These are phyloP conservation scores for Regulus satrapa DNA, from an alignment of 2,113 vertebrate genomes.

Conservation along the genomic window DNA sequence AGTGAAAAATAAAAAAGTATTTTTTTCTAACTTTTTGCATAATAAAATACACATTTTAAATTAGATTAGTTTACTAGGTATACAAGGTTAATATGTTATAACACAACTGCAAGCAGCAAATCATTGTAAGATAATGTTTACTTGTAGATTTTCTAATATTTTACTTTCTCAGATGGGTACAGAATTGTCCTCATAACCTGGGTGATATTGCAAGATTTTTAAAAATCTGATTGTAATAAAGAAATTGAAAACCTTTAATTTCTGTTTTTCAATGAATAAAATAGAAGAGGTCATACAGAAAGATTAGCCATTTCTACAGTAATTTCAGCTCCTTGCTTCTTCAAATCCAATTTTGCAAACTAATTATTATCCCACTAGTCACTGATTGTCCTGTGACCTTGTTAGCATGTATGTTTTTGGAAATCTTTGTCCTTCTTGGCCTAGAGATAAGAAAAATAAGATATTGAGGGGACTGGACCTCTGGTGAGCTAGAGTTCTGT, in stretches of 20 bases:
- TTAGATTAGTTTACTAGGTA: background rate
- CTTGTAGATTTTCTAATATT: background rate
- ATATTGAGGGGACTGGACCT: background rate
- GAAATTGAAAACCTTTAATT: background rate
- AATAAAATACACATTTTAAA: background rate
- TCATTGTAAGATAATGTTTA: background rate
- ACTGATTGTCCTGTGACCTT: slow-evolving; percentile 24
- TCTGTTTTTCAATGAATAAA: background rate
- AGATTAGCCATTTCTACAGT: background rate
- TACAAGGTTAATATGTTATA: background rate
- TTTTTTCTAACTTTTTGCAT: background rate
- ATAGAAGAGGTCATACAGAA: background rate
- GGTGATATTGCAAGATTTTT: slow-evolving; percentile 2
- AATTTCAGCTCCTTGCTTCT: background rate
- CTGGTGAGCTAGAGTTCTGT: background rate
- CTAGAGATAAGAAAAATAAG: background rate
- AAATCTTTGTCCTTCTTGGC: slow-evolving; percentile 14
- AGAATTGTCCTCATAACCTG: background rate
- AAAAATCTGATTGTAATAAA: background rate
- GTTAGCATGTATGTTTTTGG: background rate
- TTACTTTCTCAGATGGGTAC: background rate
- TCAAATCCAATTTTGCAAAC: slow-evolving; percentile 28
- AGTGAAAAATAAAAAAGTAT: too few relatives aligned
- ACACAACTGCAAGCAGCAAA: background rate
- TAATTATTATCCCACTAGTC: background rate